Base-by-base conservation (phyloP, 2,888 invertebrate genomes). In the Tiliacea aurago region DNA sequence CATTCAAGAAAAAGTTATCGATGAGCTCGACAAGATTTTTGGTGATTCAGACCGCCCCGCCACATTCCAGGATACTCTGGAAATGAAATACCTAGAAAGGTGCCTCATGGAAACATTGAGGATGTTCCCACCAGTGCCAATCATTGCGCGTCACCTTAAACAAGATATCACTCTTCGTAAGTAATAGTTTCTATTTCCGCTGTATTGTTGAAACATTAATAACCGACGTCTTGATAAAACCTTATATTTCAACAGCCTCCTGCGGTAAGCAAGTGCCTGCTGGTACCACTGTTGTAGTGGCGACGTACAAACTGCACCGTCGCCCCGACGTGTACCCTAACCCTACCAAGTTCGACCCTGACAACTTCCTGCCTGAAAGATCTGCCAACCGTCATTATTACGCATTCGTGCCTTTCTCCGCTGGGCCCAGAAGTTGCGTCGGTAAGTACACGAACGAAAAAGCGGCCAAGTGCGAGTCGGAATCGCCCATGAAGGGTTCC, bases 21-120 rank as follows among this genome's bases (percentile, higher is more conserved):
- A 98, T 80, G 98, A 98, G 92, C 88, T 98, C 53, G 97, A 98
- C 85, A 96, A 97, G 71, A 98, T 98, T 84, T 98, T 98, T 89
- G 97, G 98, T 53, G 97, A 97, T 85, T 97, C 98, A 0, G 97
- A 98, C 88, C 97, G 98, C 33, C 97, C 97, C 5, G 97, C 97
- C 62, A 98, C 98, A 18, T 98, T 98, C 95, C 97, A 98, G 87
- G 98, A 98, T 84, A 98, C 98, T 2, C 91, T 98, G n/a, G 98
- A 98, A 92, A 98, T 98, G 98, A 98, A 98, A 92, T 98, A 98
- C 89, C 94, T 98, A 84, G 98, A 98, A 93, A 96, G 98, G 78
- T 98, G 98, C 78, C 96, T 98, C 64, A 97, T 98, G 97, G 98
- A 98, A 93, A 98, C 98, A 6, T 94, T 98, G 37, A 97, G 98